Base-by-base conservation (phyloP, 2,888 invertebrate genomes). In the Cephonodes hylas region DNA sequence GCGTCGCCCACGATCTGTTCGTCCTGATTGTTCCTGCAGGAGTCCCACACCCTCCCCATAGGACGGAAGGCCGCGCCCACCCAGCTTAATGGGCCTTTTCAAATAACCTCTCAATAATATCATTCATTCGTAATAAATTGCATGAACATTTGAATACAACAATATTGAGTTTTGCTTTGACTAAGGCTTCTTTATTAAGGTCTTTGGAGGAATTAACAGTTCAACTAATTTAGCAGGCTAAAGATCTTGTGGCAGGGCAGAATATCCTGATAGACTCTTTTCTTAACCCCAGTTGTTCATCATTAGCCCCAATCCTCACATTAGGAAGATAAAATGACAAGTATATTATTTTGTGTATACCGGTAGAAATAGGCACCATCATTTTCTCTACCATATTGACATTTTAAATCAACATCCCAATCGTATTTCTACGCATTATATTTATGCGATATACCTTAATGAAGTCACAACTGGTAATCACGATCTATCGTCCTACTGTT, bases 71-170 rank as follows among this genome's bases (percentile, higher is more conserved):
- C 34, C 63, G 67, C 66, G 61, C 63, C 72, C 66, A 73, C 66
- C 61, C 67, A 73, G 73, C 75, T 74, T 73, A 73, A 77, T 75
- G 66, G 66, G 63, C 42, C 71, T 64, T 74, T 77, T 76, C 74
- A 73, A 73, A 73, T 61, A 58, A 57, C n/a, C 31, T 53, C 42
- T 23, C 23, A 58, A 42, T 23, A 20, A n/a, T 22, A 42, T 38
- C 13, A 6, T 18, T 34, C 20, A 34, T 34, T 57, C 13, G 20
- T 34, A 57, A 20, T 34, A 57, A 57, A 31, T 57, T 34, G 34
- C 22, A 57, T 15, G 7, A n/a, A 5, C 7, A 15, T 25, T 48
- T 15, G n/a, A 6, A 44, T 18, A 20, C 7, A 44, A 44, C 10
- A 15, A 22, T 10, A 44, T 44, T 44, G 6, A 8, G 2, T 18